Conservation (phyloP, 1,140 invertebrate species). For the Hermetia illucens region DNA sequence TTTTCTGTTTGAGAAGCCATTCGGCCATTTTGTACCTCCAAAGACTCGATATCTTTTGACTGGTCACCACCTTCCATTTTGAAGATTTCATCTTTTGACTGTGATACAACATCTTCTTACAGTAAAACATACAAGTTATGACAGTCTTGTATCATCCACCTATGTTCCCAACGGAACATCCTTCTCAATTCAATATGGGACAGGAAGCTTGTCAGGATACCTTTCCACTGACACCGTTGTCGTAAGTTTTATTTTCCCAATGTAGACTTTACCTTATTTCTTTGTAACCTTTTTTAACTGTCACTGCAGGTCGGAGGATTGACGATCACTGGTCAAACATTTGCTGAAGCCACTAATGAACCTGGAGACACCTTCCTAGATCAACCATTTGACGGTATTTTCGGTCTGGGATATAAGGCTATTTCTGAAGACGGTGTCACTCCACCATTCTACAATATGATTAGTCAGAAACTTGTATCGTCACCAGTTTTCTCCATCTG, state of each 20-base stretch:
- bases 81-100: too few relatives aligned
- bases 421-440: slow-evolving; percentile 81
- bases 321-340: slow-evolving; percentile 65
- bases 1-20: too few relatives aligned
- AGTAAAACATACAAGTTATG: slow-evolving; percentile 20
- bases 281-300: too few relatives aligned
- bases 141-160: slow-evolving; percentile 17
- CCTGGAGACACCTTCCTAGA: slow-evolving; percentile 79
- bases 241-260: too few relatives aligned
- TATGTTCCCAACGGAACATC: slow-evolving; percentile 13
- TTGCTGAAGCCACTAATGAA: slow-evolving; percentile 88
- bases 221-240: slow-evolving; percentile 18
- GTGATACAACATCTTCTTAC: slow-evolving; percentile 19
- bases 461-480: slow-evolving; percentile 62
- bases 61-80: too few relatives aligned
- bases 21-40: too few relatives aligned
- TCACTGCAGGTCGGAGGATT: slow-evolving; percentile 50
- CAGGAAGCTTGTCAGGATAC: slow-evolving; percentile 16
- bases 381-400: slow-evolving; percentile 92
- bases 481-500: slow-evolving; percentile 90
- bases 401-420: slow-evolving; percentile 74
- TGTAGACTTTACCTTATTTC: too few relatives aligned
- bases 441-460: slow-evolving; percentile 90
- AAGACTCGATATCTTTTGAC: too few relatives aligned
- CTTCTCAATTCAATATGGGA: slow-evolving; percentile 21